phyloP scores from a whole-genome alignment of 2,113 vertebrate genomes.

The Tupaia tana region DNA sequence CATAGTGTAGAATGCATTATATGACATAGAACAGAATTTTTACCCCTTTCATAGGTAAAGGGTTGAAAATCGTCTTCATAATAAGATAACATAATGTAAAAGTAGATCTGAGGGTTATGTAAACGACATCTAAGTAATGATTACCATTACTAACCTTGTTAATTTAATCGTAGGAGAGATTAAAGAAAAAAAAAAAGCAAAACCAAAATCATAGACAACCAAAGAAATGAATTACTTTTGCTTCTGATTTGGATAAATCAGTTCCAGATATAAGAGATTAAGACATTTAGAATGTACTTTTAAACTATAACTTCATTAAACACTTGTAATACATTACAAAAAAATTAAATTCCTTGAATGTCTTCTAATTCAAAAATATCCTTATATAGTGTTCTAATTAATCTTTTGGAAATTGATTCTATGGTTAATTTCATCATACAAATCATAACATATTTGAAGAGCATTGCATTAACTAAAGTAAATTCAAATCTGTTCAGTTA shows the following conservation, averaged over 20 bases:
- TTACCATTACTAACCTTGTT: neutral
- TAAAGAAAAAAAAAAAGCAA: neutral
- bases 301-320: neutral
- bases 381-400: neutral
- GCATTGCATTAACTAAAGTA: neutral
- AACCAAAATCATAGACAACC: neutral
- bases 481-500: neutral
- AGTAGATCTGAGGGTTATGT: neutral
- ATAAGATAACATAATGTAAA: neutral
- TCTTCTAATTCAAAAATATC: neutral
- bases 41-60: neutral
- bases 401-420: neutral
- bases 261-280: neutral
- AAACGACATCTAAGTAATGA: neutral
- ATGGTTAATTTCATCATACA: neutral
- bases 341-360: neutral
- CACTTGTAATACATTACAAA: neutral
- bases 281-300: neutral
- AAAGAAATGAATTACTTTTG: conserved; percentile 17
- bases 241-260: neutral
- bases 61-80: neutral
- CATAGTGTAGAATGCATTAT: neutral
- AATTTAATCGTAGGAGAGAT: neutral
- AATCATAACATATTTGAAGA: neutral
- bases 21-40: neutral